Evolutionary conservation across 2,797 vertebrate species (phyloP), one percentile per base, ranked within the genome.

Genomic region (Podarcis lilfordi): DNA sequence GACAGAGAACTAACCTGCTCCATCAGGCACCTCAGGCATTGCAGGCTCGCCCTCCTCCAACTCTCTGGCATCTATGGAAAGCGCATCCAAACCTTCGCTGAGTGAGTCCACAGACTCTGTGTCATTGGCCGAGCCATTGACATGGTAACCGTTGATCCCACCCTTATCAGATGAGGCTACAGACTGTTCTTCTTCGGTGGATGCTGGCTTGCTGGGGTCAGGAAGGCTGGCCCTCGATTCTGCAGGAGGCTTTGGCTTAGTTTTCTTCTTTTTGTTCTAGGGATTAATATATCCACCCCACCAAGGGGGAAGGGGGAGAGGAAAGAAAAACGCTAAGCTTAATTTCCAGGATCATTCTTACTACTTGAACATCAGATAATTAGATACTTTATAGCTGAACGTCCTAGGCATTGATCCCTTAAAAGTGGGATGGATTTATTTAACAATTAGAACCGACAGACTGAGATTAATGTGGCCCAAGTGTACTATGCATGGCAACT

Each of bases 261-360:
- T 98, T 97, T 97, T 97, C 97, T 99, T 99, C 98, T 99, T 99
- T 97, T 98, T 97, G 95, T 97, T 97, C 97, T 97, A 85, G 86
- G 87, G 80, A 86, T 95, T 93, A 91, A 69, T 35, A 64, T 8
- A 64, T 1, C 75, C 79, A 0, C 5, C 5, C 66, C 40, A 82
- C 71, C 91, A 80, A 66, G 8, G 79, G 89, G 32, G 75, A 5
- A 78, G 11, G 76, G 15, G 0, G 3, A 66, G 78, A 35, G n/a
- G 35, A 37, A 64, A 37, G 21, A 59, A 6, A n/a, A 5, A n/a
- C 0, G 1, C 90, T 59, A 43, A 89, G 17, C 69, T 83, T 77
- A 89, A 91, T 59, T 92, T 92, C 89, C 88, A 59, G 89, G 5
- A 72, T 91, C 29, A 37, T 87, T 69, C 66, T 85, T 86, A 85